phyloP scores from a whole-genome alignment of 2,888 invertebrate genomes.

The Boloria euphrosyne region DNA sequence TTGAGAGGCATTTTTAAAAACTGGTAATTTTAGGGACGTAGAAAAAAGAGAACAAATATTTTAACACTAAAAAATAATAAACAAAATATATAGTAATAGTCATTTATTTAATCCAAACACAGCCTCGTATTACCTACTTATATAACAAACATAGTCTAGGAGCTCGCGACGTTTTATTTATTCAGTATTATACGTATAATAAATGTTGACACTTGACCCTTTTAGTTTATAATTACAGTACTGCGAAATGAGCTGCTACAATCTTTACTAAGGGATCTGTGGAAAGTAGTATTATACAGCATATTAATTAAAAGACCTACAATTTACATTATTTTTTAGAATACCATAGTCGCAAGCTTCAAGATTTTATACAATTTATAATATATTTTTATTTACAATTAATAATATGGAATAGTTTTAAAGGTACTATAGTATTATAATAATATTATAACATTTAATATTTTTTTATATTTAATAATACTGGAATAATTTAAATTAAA shows the following conservation, averaged over 20 bases:
- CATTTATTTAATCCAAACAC: constrained; percentile 21
- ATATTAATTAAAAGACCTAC: neutral
- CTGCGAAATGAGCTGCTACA: neutral
- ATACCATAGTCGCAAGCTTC: too few species aligned
- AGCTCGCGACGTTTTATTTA: constrained; percentile 11
- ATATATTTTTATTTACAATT: too few species aligned
- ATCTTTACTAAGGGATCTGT: neutral
- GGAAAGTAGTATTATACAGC: neutral
- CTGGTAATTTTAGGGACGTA: too few species aligned
- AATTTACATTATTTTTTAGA: neutral
- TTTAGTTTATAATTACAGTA: constrained; percentile 9
- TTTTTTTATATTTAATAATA: too few species aligned
- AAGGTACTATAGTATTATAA: too few species aligned
- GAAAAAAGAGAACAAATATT: too few species aligned
- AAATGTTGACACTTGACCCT: constrained; percentile 6
- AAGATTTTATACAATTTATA: too few species aligned
- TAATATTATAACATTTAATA: too few species aligned
- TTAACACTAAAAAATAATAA: neutral
- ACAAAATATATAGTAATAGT: neutral
- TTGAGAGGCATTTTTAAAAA: too few species aligned
- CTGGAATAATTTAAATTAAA: too few species aligned
- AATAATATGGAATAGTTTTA: too few species aligned
- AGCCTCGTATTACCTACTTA: constrained; percentile 28
- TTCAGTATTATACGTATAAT: neutral
- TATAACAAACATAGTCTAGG: constrained; percentile 11